Conservation (phyloP, 2,113 vertebrate species). For the Rhineura floridana region DNA sequence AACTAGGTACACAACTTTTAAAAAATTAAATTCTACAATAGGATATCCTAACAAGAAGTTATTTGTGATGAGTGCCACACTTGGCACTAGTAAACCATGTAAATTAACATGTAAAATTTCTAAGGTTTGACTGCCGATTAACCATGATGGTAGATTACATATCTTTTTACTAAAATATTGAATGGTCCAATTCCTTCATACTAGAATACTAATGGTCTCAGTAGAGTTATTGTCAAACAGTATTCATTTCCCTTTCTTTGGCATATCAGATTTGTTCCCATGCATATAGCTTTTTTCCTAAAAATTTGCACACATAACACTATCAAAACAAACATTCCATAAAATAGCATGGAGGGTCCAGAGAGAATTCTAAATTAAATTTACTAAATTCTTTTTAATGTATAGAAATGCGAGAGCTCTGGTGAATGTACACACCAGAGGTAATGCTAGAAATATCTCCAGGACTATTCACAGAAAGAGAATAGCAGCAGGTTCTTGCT, state of each 20-base stretch:
- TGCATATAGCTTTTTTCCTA: not conserved
- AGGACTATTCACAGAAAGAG: too few species aligned
- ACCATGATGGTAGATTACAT: not conserved
- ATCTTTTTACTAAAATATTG: not conserved
- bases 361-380: too few species aligned
- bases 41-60: not conserved
- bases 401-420: too few species aligned
- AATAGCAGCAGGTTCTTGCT: too few species aligned
- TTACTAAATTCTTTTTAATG: too few species aligned
- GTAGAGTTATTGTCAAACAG: not conserved
- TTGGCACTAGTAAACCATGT: not conserved
- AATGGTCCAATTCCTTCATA: not conserved
- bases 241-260: not conserved
- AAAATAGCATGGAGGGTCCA: too few species aligned
- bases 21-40: not conserved
- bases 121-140: not conserved
- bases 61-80: not conserved
- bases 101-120: not conserved
- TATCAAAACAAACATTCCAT: not conserved
- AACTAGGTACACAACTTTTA: not conserved
- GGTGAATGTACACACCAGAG: too few species aligned
- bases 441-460: too few species aligned
- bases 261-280: not conserved
- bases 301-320: not conserved
- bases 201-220: not conserved